Percentiles rank a stretch among this genome's conserved stretches.
phyloP scores from a whole-genome alignment of 2,113 vertebrate species.

The Pangasianodon gigas region DNA sequence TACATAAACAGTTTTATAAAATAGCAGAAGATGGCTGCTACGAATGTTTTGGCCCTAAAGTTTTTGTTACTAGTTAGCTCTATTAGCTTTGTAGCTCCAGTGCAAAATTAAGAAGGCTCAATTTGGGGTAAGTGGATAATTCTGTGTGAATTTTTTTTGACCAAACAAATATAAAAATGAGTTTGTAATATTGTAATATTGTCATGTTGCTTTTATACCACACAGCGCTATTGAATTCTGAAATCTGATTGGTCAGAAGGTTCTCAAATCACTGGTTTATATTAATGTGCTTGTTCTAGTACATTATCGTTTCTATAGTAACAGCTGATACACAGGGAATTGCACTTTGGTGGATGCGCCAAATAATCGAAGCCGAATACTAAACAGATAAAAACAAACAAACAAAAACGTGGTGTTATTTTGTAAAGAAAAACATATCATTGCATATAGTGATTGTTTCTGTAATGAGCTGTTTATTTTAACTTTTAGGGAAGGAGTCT shows the following conservation, averaged over 20 bases:
- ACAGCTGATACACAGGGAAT: not conserved
- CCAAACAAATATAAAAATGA: not conserved
- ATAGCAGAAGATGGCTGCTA: not conserved
- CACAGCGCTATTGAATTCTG: not conserved
- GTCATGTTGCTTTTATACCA: not conserved
- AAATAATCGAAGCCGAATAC: too few species aligned
- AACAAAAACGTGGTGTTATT: too few species aligned
- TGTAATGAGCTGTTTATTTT: too few species aligned
- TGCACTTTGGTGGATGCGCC: not conserved
- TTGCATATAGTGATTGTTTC: too few species aligned
- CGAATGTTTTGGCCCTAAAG: not conserved
- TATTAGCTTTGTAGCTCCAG: not conserved
- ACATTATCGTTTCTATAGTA: too few species aligned
- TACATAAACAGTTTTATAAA: not conserved
- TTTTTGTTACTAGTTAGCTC: not conserved
- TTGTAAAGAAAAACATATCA: too few species aligned
- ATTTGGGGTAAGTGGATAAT: not conserved
- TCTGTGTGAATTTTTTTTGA: not conserved
- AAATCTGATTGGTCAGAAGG: not conserved
- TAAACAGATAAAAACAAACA: too few species aligned
- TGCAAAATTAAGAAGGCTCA: not conserved
- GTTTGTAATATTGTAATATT: not conserved
- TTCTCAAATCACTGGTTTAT: not conserved
- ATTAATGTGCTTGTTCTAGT: not conserved
- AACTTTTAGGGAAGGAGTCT: too few species aligned